Conservation (phyloP, 2,113 vertebrate species). For the Pangasianodon gigas region DNA sequence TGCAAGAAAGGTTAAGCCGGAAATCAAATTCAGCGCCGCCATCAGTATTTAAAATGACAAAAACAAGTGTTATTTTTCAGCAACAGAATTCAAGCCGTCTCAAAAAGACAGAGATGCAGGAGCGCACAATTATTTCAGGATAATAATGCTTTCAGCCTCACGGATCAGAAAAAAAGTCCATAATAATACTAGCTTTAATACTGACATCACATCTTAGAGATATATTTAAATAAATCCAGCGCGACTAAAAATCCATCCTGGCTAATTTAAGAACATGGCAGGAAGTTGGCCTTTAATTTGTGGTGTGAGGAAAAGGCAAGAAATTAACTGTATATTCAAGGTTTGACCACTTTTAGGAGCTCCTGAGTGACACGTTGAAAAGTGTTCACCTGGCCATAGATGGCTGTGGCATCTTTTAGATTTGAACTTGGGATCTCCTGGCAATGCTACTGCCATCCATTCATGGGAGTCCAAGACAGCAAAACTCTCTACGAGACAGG, state of each 20-base stretch:
- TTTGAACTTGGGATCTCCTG: background rate
- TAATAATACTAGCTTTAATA: background rate
- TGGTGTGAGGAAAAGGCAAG: background rate
- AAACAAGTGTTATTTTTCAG: background rate
- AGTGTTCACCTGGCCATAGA: background rate
- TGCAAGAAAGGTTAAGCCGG: constrained; percentile 6
- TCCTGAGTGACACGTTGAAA: background rate
- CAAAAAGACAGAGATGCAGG: background rate
- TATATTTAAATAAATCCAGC: background rate
- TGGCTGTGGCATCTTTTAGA: background rate
- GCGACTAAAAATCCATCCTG: background rate
- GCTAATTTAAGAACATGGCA: background rate
- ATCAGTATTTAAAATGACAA: background rate
- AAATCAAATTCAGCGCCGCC: constrained; percentile 1
- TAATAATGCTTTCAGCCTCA: background rate
- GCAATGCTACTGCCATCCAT: background rate
- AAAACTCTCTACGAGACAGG: background rate
- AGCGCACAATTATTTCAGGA: background rate
- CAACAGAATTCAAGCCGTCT: background rate
- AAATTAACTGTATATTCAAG: background rate
- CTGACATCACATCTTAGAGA: background rate
- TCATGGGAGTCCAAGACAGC: background rate
- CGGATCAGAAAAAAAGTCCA: background rate
- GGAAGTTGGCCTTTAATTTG: background rate
- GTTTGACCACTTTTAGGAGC: background rate